Conservation (phyloP, 2,888 invertebrate species). For the Drosophila neutralis region DNA sequence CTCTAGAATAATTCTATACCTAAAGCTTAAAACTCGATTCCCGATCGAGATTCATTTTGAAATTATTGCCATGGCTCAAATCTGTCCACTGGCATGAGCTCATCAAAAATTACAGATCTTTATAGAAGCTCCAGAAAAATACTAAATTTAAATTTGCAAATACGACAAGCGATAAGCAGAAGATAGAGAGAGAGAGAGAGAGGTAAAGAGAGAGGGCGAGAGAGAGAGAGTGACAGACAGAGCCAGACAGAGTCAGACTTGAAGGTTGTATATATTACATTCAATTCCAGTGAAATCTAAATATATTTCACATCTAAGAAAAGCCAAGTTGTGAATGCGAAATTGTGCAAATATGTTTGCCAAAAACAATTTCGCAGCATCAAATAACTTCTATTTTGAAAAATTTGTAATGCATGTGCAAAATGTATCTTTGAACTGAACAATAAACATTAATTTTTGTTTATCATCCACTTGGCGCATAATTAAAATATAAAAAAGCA, state of each 20-base stretch:
- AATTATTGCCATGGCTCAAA: neutral
- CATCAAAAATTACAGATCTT: neutral
- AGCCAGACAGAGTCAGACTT: neutral
- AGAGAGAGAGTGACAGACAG: neutral
- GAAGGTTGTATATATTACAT: neutral
- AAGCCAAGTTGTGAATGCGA: neutral
- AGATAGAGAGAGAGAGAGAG: neutral
- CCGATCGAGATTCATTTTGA: neutral
- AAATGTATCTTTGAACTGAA: slow-evolving; percentile 6
- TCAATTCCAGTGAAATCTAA: neutral
- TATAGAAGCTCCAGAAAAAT: neutral
- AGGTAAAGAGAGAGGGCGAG: neutral
- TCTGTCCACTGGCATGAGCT: too few relatives aligned
- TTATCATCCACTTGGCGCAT: slow-evolving; percentile 60
- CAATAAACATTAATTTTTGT: slow-evolving; percentile 48
- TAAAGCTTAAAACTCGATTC: neutral
- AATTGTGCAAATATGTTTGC: neutral
- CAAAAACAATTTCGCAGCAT: neutral
- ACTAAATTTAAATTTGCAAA: neutral
- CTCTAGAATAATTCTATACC: neutral
- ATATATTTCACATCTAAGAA: neutral
- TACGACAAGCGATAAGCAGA: neutral
- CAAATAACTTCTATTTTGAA: neutral
- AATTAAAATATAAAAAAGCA: slow-evolving; percentile 60
- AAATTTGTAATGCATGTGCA: neutral